Conservation (phyloP, 2,888 invertebrate species). For the Drosophila anceps region DNA sequence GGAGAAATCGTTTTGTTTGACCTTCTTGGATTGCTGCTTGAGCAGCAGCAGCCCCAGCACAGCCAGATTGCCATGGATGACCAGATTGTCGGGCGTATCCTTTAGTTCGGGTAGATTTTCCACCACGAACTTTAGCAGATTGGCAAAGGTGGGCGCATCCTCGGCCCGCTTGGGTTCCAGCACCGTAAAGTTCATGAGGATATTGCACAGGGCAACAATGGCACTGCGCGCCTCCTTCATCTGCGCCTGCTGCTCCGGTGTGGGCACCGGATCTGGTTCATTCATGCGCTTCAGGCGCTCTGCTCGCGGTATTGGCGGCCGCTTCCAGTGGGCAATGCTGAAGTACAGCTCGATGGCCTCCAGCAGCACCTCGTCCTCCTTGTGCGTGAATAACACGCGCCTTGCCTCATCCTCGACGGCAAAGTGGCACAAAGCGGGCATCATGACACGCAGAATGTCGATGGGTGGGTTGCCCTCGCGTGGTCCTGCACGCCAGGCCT, state of each 20-base stretch:
- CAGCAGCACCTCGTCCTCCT: constrained; percentile 92
- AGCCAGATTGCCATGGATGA: constrained; percentile 93
- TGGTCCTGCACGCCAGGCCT: constrained; percentile 89
- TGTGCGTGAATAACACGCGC: constrained; percentile 90
- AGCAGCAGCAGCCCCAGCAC: constrained; percentile 92
- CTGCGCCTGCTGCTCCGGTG: constrained; percentile 90
- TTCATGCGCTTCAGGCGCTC: constrained; percentile 91
- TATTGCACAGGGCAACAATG: constrained; percentile 95
- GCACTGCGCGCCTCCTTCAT: constrained; percentile 94
- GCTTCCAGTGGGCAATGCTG: constrained; percentile 94
- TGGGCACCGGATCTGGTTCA: constrained; percentile 91
- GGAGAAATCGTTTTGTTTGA: constrained; percentile 95
- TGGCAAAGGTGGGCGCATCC: constrained; percentile 91
- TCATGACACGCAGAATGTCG: constrained; percentile 92
- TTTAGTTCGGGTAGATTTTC: constrained; percentile 94
- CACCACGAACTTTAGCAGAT: constrained; percentile 93
- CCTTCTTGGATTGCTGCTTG: constrained; percentile 92
- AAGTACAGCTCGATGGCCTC: constrained; percentile 94
- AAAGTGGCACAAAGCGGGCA: constrained; percentile 96
- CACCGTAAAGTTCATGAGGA: constrained; percentile 96
- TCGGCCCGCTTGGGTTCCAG: constrained; percentile 94
- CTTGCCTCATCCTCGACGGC: constrained; percentile 96
- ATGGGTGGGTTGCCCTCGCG: constrained; percentile 86
- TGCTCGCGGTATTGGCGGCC: constrained; percentile 92
- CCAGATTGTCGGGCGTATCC: constrained; percentile 92